Base-by-base conservation (phyloP, 2,888 invertebrate genomes). In the Drosophila trichaetosa region DNA sequence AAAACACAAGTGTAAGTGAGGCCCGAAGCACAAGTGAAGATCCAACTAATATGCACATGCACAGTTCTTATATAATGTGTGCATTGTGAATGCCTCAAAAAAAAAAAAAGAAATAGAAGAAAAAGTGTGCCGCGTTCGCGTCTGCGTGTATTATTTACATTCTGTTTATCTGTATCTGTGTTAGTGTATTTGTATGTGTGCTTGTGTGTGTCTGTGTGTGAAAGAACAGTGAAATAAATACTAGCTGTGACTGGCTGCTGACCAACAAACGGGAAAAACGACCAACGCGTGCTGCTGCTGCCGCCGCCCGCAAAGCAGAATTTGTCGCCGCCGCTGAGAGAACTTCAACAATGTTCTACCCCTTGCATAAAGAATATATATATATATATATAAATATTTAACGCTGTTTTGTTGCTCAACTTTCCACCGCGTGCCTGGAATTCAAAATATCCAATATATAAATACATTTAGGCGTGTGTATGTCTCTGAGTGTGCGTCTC, bases 1-100 rank as follows among this genome's bases (percentile, higher is more conserved):
- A 80, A 74, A 84, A 79, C 86, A 85, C 83, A 85, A 83, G 88
- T 83, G 88, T 87, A 83, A 87, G 83, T 85, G 85, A 70, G 66
- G 65, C 71, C 64, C 38, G 79, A 72, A 68, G 68, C 76, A 61
- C 42, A 78, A 71, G 67, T 72, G 76, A 68, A 68, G 65, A 80
- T 80, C 73, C 48, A 77, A 64, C 69, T 74, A 70, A 81, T 80
- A 68, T 81, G 67, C 77, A 77, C 76, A 78, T 68, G 63, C 68
- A 71, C 53, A 60, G 80, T 79, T 46, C 46, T 46, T 79, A 79
- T 73, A 78, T 78, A 79, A 83, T 80, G 56, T 77, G 58, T 52
- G 72, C 71, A 72, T 24, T 70, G 63, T 66, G 40, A 65, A 69
- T 87, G 66, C 31, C 56, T 40, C 3, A 6, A 36, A 53, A 53